Base-by-base conservation (phyloP, 1,140 invertebrate species). In the Lepidurus apus region DNA sequence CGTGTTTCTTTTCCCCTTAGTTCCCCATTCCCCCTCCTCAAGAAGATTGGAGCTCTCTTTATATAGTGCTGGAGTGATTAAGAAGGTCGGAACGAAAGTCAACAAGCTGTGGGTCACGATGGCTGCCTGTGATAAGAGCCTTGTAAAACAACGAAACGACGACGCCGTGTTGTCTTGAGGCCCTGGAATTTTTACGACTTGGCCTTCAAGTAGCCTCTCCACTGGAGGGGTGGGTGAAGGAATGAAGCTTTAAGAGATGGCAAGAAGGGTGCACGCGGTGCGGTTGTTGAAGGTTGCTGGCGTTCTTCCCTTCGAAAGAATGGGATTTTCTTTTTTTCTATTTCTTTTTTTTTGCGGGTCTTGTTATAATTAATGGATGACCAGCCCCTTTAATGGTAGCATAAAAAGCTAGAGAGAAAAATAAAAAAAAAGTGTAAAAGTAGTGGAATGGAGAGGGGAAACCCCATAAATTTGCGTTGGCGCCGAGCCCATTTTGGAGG, bases 21-120 rank as follows among this genome's bases (percentile, higher is more conserved):
- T 43, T 17, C 77, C 24, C 21, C 24, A 42, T 74, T n/a, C 77
- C 21, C 47, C 53, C 17, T 43, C 43, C 13, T 74, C 6, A 73
- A 17, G 21, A 65, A 65, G 53, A 65, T 65, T 65, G n/a, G 21
- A 65, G 53, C 53, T 65, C 53, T 65, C 53, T 65, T 65, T 65
- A 65, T 65, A 65, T 65, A 65, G 53, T 65, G 53, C 53, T 65
- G 53, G 53, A 65, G 53, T 65, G 53, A 65, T 65, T 65, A 65
- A 65, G 53, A 65, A 65, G 53, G 53, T 65, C 53, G 53, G 53
- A 65, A 65, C 53, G 53, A 65, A 65, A 65, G 53, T 65, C 53
- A 65, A 65, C 53, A 65, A 65, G 53, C 53, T 65, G 53, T 65
- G 53, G 53, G 53, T 21, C 53, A 65, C 53, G 53, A 65, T 65